Evolutionary conservation across 2,797 vertebrate genomes (phyloP), one percentile per base, ranked within the genome.

Genomic region (Crax fasciolata): DNA sequence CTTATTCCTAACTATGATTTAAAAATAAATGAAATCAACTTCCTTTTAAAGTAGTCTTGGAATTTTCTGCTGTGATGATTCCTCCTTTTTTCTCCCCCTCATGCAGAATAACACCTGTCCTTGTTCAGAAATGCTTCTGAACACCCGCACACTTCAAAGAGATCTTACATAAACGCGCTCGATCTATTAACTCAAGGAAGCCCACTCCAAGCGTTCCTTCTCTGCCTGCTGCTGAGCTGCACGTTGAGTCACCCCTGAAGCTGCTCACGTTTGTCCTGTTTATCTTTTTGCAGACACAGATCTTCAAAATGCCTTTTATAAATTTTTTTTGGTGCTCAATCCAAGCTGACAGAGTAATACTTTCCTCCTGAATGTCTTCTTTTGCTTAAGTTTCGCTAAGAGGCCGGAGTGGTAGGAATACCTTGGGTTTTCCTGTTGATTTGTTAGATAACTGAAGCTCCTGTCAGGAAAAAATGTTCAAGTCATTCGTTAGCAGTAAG

Each of bases 121-220:
- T 73, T 41, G 71, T 94, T 82, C 44, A 65, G 52, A 84, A 94
- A 13, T 54, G 27, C 49, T 57, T 43, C 71, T 82, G 79, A 87
- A 68, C 83, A 52, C 41, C 25, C 35, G 35, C 23, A 63, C 28
- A 68, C 28, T 93, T 90, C 63, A 89, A 87, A 92, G 14, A 39
- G 48, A 75, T 67, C 49, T 90, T 85, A 65, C 0, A 1, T 51
- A 89, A 96, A 93, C 18, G n/a, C 10, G 39, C 43, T 48, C 51
- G 65, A 93, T 51, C 68, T 68, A 39, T 89, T 82, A 80, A 52
- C 71, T 90, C 43, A 82, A 87, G 46, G 59, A 91, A 95, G 77
- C 32, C 87, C 63, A 65, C 81, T 49, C 65, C 35, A 67, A 85
- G 49, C 61, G 41, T 77, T 55, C 27, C 51, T 55, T 49, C 17